Evolutionary conservation across 2,888 invertebrate species (phyloP).

Genomic region (Drosophila kambysellisi): DNA sequence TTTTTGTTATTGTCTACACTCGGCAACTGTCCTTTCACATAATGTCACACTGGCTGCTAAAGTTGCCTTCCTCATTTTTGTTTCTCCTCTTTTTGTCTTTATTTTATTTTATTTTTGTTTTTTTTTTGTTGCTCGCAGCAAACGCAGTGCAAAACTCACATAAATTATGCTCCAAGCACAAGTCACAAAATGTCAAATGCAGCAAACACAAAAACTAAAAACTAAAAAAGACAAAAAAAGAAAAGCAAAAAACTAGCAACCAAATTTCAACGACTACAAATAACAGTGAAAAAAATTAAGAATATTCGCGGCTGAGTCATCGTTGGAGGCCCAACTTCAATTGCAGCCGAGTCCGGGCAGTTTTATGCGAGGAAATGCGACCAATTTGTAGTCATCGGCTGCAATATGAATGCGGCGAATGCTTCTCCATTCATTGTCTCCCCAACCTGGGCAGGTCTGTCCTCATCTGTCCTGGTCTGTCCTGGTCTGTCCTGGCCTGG

Average conservation of each 20-base stretch:
- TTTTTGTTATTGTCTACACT: conserved; percentile 53
- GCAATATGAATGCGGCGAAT: conserved; percentile 38
- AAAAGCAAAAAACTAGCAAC: conserved; percentile 43
- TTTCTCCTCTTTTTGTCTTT: neutral
- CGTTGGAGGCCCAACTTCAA: conserved; percentile 17
- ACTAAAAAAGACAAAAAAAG: conserved; percentile 13
- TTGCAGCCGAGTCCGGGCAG: conserved; percentile 27
- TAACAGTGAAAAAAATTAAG: conserved; percentile 49
- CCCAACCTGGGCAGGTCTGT: conserved; percentile 6
- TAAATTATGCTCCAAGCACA: conserved; percentile 73
- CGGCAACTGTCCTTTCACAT: conserved; percentile 67
- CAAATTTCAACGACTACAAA: conserved; percentile 54
- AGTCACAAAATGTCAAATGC: conserved; percentile 79
- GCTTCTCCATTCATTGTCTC: conserved; percentile 14
- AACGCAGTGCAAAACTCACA: conserved; percentile 73
- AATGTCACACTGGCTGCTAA: conserved; percentile 66
- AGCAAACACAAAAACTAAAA: conserved; percentile 45
- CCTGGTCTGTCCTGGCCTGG: neutral
- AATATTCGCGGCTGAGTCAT: conserved; percentile 47
- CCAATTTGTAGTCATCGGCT: conserved; percentile 70
- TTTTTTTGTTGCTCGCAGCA: conserved; percentile 30
- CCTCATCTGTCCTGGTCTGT: neutral
- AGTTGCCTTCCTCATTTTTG: conserved; percentile 37
- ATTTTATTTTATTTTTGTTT: neutral
- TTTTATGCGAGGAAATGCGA: conserved; percentile 62